Percentiles rank a stretch among this genome's conserved stretches.
Evolutionary conservation across 2,888 invertebrate genomes (phyloP).

Genomic region (Colletes collaris): DNA sequence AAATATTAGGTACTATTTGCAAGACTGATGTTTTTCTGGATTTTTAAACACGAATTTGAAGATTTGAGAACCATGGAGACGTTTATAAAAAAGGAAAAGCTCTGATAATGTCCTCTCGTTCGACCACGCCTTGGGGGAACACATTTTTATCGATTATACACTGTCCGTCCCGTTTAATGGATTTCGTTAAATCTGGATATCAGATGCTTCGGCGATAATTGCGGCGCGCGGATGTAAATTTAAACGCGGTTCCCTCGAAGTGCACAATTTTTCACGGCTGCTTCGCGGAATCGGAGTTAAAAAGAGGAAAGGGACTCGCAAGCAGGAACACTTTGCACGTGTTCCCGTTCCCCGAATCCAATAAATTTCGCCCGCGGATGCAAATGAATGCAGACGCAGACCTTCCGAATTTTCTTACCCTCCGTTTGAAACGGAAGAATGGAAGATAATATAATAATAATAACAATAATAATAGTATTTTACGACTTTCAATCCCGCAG

Average conservation of each 20-base stretch:
- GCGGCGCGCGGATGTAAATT: constrained; percentile 16
- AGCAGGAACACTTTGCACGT: constrained; percentile 58
- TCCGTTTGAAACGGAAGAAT: constrained; percentile 3
- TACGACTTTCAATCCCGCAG: too few relatives aligned
- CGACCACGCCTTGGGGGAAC: too few relatives aligned
- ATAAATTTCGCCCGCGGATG: constrained; percentile 61
- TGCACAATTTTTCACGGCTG: constrained; percentile 52
- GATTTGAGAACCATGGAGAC: too few relatives aligned
- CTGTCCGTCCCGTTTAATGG: background rate
- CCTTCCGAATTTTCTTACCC: constrained; percentile 46
- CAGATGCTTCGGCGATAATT: constrained; percentile 23
- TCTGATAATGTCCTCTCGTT: too few relatives aligned
- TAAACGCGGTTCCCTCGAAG: constrained; percentile 11
- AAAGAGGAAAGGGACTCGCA: constrained; percentile 35
- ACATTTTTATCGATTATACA: background rate
- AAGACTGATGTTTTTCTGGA: too few relatives aligned
- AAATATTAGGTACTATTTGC: too few relatives aligned
- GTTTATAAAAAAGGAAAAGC: too few relatives aligned
- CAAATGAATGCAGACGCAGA: constrained; percentile 62
- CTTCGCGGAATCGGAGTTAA: constrained; percentile 31
- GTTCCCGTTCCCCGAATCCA: constrained; percentile 59
- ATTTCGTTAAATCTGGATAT: constrained; percentile 7
- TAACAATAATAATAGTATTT: too few relatives aligned
- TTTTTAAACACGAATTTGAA: too few relatives aligned
- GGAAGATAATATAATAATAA: constrained; percentile 28